Evolutionary conservation across 2,113 vertebrate genomes (phyloP).

Genomic region (Microtus ochrogaster): DNA sequence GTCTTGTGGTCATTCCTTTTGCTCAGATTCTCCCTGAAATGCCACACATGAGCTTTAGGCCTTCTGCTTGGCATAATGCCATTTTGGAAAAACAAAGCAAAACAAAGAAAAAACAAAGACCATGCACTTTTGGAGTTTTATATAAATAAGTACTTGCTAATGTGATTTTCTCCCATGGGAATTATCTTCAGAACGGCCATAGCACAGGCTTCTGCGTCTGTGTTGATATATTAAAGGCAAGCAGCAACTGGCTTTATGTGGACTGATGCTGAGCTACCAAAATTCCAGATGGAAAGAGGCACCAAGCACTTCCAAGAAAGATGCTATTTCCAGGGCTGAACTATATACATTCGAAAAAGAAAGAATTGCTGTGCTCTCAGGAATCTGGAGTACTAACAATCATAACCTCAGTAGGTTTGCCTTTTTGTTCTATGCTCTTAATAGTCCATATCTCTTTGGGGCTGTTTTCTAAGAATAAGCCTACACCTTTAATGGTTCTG

Average conservation of each 20-base stretch:
- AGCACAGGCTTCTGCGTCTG: constrained; percentile 32
- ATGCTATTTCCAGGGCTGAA: not conserved
- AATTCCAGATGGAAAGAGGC: constrained; percentile 46
- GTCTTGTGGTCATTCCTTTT: not conserved
- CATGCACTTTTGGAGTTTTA: not conserved
- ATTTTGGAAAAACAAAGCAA: not conserved
- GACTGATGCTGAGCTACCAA: constrained; percentile 17
- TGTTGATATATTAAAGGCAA: not conserved
- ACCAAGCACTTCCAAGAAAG: constrained; percentile 29
- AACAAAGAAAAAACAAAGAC: not conserved
- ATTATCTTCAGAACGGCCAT: not conserved
- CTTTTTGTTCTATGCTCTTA: not conserved
- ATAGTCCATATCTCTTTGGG: not conserved
- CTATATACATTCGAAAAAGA: constrained; percentile 18
- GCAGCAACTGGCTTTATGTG: not conserved
- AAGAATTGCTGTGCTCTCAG: not conserved
- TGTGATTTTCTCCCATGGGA: not conserved
- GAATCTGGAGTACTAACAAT: not conserved
- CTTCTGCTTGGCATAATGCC: not conserved
- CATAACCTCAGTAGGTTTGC: not conserved
- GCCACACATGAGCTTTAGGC: not conserved
- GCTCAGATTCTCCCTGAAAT: not conserved
- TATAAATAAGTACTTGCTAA: not conserved
- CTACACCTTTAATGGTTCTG: constrained; percentile 36
- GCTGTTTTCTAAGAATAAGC: constrained; percentile 62